A percentile compares a stretch with the other conserved stretches of the same genome.
phyloP scores from a whole-genome alignment of 2,888 invertebrate species.

The Petrolisthes cinctipes region DNA sequence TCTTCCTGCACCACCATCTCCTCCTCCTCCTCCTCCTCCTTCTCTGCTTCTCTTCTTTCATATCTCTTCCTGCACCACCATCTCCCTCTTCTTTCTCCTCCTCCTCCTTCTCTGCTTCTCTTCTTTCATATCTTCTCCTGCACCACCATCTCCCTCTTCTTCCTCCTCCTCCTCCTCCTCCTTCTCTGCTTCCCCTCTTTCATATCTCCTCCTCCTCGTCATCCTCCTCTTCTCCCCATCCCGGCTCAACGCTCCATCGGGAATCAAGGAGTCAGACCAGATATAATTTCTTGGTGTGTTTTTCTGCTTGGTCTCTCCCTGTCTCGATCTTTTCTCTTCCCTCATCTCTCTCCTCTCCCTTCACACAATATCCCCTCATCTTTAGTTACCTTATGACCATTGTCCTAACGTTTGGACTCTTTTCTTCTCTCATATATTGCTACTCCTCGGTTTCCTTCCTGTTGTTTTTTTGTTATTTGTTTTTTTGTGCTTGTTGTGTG shows the following conservation, averaged over 20 bases:
- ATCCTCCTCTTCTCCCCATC: neutral
- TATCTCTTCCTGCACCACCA: neutral
- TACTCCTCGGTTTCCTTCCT: neutral
- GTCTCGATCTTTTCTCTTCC: neutral
- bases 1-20: no score
- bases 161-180: no score
- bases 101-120: neutral
- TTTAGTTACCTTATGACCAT: neutral
- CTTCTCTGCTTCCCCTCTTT: no score
- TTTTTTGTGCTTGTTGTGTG: no score
- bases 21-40: neutral
- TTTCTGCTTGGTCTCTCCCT: conserved; percentile 18
- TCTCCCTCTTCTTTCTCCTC: neutral
- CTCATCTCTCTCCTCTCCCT: conserved; percentile 20
- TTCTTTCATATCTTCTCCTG: neutral
- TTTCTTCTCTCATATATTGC: neutral
- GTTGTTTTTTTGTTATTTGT: neutral
- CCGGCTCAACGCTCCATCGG: conserved; percentile 1
- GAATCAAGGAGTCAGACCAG: conserved; percentile 23
- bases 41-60: neutral
- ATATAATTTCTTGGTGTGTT: conserved; percentile 22
- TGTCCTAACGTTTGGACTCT: neutral
- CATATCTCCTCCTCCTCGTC: no score
- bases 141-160: no score
- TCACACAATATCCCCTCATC: neutral